Base-by-base conservation (phyloP, 2,797 vertebrate genomes). In the Aphelocoma californica region DNA sequence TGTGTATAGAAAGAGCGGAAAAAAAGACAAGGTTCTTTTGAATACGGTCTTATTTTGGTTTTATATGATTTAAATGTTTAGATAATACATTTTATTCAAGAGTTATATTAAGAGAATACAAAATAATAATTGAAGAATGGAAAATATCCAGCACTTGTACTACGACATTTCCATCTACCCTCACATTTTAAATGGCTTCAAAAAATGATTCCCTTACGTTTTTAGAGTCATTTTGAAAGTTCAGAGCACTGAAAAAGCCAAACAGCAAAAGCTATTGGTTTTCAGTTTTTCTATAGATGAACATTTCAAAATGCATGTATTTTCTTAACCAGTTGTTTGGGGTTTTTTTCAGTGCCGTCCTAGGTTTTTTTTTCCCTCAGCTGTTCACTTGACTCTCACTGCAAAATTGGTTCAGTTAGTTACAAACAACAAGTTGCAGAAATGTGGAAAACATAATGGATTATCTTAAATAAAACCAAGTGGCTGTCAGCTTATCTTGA, bases 311-410 rank as follows among this genome's bases (percentile, higher is more conserved):
- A 26, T 0, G 0, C 15, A 54, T 91, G 92, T 72, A 34, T 64
- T 90, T 91, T 91, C 70, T 60, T 65, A 84, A 34, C 21, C 10
- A 48, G 6, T 34, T 57, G 8, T 40, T 69, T 57, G 5, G 1
- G 9, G 0, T 0, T 12, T 65, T 62, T 82, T 69, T 36, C 24
- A 36, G 14, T 25, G 8, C 51, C 85, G 51, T 40, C 18, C n/a
- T 86, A 64, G 7, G 26, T 75, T 74, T 44, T 75, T 70, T 87
- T 70, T 36, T 32, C 57, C 57, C 28, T 86, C 36, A 70, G 13
- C 56, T 77, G 7, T 29, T 67, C 2, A 4, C 47, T 31, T 54
- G 31, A 58, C 25, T 51, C 17, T 60, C 18, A 10, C 38, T 40
- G 31, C 51, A 89, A 69, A 81, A 84, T 53, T 44, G 20, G 14